Percentiles rank a stretch among this genome's conserved stretches.
Evolutionary conservation across 1,140 invertebrate species (phyloP).

Genomic region (Monomorium pharaonis): DNA sequence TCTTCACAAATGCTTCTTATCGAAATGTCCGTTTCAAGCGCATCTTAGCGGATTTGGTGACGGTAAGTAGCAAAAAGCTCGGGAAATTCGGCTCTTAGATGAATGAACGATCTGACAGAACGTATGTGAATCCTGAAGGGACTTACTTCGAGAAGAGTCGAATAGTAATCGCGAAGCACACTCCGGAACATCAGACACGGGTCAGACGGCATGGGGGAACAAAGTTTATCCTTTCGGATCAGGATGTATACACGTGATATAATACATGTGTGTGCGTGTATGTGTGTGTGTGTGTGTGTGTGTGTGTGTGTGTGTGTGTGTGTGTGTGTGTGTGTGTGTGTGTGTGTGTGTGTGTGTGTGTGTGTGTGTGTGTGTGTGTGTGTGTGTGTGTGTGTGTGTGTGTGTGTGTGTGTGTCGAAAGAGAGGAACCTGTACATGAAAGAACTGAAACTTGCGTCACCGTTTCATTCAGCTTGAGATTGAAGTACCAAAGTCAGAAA

Average conservation of each 20-base stretch:
- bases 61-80: conserved; percentile 60
- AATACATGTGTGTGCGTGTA: too few relatives aligned
- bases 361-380: too few relatives aligned
- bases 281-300: too few relatives aligned
- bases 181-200: conserved; percentile 40
- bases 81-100: conserved; percentile 61
- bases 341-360: too few relatives aligned
- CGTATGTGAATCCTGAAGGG: conserved; percentile 40
- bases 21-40: conserved; percentile 50
- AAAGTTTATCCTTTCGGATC: conserved; percentile 68
- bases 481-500: conserved; percentile 35
- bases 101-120: conserved; percentile 45
- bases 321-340: too few relatives aligned
- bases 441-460: conserved; percentile 40
- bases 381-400: too few relatives aligned
- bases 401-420: too few relatives aligned
- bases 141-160: conserved; percentile 64
- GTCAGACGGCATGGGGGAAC: conserved; percentile 55
- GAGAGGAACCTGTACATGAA: conserved; percentile 8
- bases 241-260: conserved; percentile 17
- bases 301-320: too few relatives aligned
- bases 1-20: conserved; percentile 59
- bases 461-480: conserved; percentile 40
- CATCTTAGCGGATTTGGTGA: conserved; percentile 65
- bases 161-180: conserved; percentile 53